Evolutionary conservation across 2,113 vertebrate genomes (phyloP).

Genomic region (Neodontobutis hainanensis): DNA sequence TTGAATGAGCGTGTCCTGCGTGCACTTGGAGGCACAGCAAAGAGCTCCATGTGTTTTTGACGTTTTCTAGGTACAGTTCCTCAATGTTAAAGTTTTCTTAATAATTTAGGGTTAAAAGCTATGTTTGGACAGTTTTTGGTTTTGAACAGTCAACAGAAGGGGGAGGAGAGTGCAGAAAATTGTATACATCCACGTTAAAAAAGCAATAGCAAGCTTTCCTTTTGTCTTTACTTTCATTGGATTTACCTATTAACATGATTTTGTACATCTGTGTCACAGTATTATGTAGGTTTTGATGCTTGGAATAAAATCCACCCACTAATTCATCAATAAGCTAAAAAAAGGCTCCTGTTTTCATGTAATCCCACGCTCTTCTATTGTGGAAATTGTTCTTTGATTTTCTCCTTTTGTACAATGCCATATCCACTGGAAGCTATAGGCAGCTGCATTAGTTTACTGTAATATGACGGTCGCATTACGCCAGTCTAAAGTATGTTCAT

Average conservation of each 20-base stretch:
- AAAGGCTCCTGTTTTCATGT: slow-evolving; percentile 29
- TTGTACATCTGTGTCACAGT: too few relatives aligned
- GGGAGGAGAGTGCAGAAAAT: too few relatives aligned
- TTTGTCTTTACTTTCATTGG: background rate
- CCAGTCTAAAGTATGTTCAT: background rate
- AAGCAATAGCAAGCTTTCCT: background rate
- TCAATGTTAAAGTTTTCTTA: too few relatives aligned
- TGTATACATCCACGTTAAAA: too few relatives aligned
- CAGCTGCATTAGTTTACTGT: background rate
- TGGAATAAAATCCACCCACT: slow-evolving; percentile 51
- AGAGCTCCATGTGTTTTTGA: slow-evolving; percentile 9
- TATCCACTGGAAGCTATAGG: slow-evolving; percentile 7
- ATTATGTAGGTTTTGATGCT: slow-evolving; percentile 29
- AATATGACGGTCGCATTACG: background rate
- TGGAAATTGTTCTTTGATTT: slow-evolving; percentile 39
- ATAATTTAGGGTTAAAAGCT: too few relatives aligned
- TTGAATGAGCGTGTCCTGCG: slow-evolving; percentile 14
- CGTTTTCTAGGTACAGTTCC: too few relatives aligned
- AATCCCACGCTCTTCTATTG: slow-evolving; percentile 46
- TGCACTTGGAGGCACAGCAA: background rate
- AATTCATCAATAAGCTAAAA: slow-evolving; percentile 54
- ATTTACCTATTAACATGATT: too few relatives aligned
- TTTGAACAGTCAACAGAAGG: too few relatives aligned
- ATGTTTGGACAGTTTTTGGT: too few relatives aligned
- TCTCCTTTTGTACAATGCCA: slow-evolving; percentile 32